Evolutionary conservation across 2,113 vertebrate species (phyloP), one percentile per base, ranked within the genome.

Genomic region (Nibea albiflora): DNA sequence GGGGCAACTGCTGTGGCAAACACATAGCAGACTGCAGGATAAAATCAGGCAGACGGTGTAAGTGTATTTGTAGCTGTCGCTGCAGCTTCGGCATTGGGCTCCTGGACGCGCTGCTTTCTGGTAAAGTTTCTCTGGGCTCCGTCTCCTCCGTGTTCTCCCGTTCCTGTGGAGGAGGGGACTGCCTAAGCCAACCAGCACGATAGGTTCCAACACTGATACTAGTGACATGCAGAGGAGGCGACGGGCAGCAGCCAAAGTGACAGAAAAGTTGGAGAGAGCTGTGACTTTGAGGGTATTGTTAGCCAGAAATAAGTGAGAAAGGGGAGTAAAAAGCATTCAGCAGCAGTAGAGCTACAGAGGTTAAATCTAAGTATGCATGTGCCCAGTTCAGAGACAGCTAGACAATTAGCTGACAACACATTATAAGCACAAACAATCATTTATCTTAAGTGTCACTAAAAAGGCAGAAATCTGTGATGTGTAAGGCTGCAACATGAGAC

Each of bases 141-240:
- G 1, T 85, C 88, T 86, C 84, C 64, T 82, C 88, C 12, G 22
- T 84, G 73, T 63, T 85, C 88, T 90, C 85, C 92, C 81, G 90
- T 76, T 76, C 91, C 94, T 94, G 93, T 84, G 91, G 70, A 93
- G 90, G 91, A 93, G 91, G 91, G 90, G 81, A 93, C 90, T 90
- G 92, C 94, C 94, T 93, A 94, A 95, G 93, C 94, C 92, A 94
- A 92, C 91, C 90, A 92, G 90, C 84, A 91, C 85, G 89, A 92
- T 69, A 90, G 84, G 84, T 85, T 87, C 85, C 35, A 39, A 90
- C 73, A 93, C 90, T 76, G 80, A 80, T 44, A 91, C 81, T 76
- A 92, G 85, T 81, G 65, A 69, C 92, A 94, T 93, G 92, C 92
- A 91, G 77, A 87, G 85, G 79, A 66, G 89, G 84, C 78, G 74